A percentile compares a stretch with the other conserved stretches of the same genome.
Conservation (phyloP, 2,888 invertebrate species). For the Lingula anatina region DNA sequence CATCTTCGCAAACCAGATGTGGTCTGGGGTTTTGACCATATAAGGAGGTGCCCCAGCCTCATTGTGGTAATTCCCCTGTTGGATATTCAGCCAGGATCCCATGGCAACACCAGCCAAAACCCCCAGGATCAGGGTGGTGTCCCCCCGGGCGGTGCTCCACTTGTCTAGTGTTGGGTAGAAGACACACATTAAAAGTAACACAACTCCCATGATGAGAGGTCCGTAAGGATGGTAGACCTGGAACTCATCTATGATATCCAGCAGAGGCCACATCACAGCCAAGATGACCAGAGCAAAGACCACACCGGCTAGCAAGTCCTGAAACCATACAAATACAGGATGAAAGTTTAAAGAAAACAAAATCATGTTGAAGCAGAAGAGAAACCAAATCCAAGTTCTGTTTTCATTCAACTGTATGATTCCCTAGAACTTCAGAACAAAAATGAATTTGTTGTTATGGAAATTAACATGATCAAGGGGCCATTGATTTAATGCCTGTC, state of each 20-base stretch:
- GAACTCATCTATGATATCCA: slow-evolving; percentile 69
- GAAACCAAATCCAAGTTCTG: no score
- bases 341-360: slow-evolving; percentile 6
- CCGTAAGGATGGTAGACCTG: slow-evolving; percentile 65
- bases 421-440: no score
- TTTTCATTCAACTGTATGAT: no score
- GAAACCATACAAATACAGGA: slow-evolving; percentile 22
- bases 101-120: slow-evolving; percentile 62
- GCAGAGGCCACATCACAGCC: slow-evolving; percentile 68
- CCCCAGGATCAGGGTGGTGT: slow-evolving; percentile 79
- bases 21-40: slow-evolving; percentile 73
- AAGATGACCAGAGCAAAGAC: slow-evolving; percentile 65
- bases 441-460: no score
- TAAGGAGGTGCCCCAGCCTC: slow-evolving; percentile 62
- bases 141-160: slow-evolving; percentile 88
- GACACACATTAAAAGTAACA: slow-evolving; percentile 65
- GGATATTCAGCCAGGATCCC: slow-evolving; percentile 81
- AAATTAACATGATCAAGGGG: no score
- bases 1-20: slow-evolving; percentile 47
- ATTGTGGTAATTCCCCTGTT: slow-evolving; percentile 63
- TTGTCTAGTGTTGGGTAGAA: slow-evolving; percentile 77
- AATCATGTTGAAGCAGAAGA: no score
- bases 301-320: slow-evolving; percentile 81
- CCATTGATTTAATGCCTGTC: no score
- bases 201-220: slow-evolving; percentile 60